Percentiles rank a stretch among this genome's conserved stretches.
Evolutionary conservation across 2,113 vertebrate species (phyloP).

Genomic region (Vombatus ursinus): DNA sequence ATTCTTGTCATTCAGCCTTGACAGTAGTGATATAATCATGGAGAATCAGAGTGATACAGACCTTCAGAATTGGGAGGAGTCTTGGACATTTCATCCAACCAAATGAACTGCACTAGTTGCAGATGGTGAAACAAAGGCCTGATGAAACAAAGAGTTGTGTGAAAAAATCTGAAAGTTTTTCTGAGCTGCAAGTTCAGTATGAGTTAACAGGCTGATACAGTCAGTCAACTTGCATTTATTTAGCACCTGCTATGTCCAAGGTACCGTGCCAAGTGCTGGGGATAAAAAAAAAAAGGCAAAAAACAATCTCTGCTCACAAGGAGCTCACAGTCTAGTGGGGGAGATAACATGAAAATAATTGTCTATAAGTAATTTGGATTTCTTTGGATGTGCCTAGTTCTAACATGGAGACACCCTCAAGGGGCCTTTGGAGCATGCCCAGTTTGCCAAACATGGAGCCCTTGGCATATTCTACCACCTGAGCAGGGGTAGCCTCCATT

Average conservation of each 20-base stretch:
- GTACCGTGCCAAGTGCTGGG: not conserved
- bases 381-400: not conserved
- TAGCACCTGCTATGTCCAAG: not conserved
- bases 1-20: slow-evolving; percentile 71
- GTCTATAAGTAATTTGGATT: not conserved
- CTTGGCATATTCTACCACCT: not conserved
- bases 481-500: not conserved
- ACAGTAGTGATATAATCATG: slow-evolving; percentile 38
- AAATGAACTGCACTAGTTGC: not conserved
- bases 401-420: not conserved
- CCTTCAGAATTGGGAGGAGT: not conserved
- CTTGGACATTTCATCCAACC: not conserved
- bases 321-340: not conserved
- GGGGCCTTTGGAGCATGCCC: not conserved
- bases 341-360: not conserved
- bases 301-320: not conserved
- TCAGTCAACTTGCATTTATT: not conserved
- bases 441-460: not conserved
- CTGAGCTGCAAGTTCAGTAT: not conserved
- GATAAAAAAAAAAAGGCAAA: not conserved
- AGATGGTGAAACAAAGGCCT: not conserved
- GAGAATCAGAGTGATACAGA: not conserved
- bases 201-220: not conserved
- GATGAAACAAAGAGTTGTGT: not conserved
- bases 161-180: not conserved